Conservation (phyloP, 2,888 invertebrate genomes). For the Tenthredo distinguenda region DNA sequence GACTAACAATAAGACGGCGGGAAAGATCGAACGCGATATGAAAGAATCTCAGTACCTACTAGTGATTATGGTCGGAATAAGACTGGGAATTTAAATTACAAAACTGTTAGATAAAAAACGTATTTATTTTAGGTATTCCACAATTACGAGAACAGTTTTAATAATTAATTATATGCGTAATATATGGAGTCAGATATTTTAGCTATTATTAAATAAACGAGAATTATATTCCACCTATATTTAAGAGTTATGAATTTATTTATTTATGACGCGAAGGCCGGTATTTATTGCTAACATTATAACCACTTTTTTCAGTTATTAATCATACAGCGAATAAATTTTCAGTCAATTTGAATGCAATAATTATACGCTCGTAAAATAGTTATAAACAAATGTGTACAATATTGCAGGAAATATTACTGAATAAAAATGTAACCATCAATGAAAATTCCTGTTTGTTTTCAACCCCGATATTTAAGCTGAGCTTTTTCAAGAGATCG, state of each 20-base stretch:
- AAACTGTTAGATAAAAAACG: not conserved
- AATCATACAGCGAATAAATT: not conserved
- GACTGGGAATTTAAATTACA: not conserved
- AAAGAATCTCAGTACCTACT: not conserved
- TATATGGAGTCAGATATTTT: not conserved
- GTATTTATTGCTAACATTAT: not conserved
- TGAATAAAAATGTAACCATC: not conserved
- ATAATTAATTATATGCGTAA: not conserved
- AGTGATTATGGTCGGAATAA: not conserved
- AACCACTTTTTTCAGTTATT: not conserved
- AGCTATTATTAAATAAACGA: not conserved
- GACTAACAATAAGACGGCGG: not conserved
- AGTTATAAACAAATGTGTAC: not conserved
- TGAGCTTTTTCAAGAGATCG: not conserved
- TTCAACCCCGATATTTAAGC: not conserved
- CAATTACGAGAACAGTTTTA: not conserved
- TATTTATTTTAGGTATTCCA: not conserved
- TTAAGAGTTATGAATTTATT: not conserved
- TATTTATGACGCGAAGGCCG: not conserved
- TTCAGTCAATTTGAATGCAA: not conserved
- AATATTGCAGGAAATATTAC: too few relatives aligned
- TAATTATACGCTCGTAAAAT: not conserved
- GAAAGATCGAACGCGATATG: not conserved
- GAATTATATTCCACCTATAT: not conserved
- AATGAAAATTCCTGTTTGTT: not conserved